Conservation (phyloP, 2,113 vertebrate genomes). For the Ceyx melanurus region DNA sequence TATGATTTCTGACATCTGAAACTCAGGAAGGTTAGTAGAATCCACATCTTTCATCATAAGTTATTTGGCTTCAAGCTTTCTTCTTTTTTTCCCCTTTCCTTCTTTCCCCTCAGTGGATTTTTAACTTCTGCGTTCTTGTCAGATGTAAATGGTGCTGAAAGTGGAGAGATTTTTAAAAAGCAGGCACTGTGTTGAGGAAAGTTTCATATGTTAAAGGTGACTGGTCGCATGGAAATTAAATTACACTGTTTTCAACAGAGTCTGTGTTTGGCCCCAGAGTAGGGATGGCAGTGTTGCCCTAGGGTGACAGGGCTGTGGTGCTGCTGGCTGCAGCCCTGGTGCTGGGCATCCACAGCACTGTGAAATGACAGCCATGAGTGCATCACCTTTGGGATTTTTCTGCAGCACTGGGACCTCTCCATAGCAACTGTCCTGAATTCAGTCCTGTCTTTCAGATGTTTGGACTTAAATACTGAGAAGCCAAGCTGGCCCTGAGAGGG, state of each 20-base stretch:
- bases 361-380: background rate
- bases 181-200: background rate
- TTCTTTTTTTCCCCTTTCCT: background rate
- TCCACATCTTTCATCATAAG: conserved; percentile 1
- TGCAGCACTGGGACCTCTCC: background rate
- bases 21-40: background rate
- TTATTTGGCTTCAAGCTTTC: background rate
- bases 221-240: background rate
- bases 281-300: background rate
- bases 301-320: background rate
- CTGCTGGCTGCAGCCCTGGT: background rate
- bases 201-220: background rate
- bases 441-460: background rate
- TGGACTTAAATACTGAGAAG: background rate
- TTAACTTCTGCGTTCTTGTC: background rate
- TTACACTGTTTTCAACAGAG: background rate
- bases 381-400: background rate
- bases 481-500: background rate
- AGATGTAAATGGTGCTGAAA: background rate
- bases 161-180: background rate
- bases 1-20: background rate
- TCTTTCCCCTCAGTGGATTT: background rate
- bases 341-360: background rate
- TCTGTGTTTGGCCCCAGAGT: background rate
- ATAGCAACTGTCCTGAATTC: background rate